These are phyloP conservation scores for Castor canadensis DNA, from an alignment of 2,113 vertebrate species.

Conservation along the genomic window DNA sequence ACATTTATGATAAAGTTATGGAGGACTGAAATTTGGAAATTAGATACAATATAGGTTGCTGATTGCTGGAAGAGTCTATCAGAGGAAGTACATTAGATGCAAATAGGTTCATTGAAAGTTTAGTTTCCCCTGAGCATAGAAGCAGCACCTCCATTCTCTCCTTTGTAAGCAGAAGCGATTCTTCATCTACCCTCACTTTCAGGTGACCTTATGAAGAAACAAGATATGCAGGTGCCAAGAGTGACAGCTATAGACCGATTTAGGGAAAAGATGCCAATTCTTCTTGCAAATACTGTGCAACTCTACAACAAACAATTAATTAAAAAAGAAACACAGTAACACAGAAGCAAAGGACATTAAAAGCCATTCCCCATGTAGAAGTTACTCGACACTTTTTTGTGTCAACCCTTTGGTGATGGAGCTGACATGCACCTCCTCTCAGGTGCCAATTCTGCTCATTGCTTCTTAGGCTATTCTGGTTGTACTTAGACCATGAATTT, in stretches of 20 bases:
- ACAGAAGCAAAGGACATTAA: not conserved
- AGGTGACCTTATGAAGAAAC: not conserved
- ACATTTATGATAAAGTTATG: not conserved
- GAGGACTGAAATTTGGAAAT: not conserved
- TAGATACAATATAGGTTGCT: not conserved
- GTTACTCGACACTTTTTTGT: not conserved
- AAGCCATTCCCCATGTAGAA: not conserved
- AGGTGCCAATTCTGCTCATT: not conserved
- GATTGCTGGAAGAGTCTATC: not conserved
- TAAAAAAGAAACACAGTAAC: not conserved
- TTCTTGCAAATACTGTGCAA: not conserved
- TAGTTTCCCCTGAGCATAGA: not conserved
- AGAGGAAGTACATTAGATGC: not conserved
- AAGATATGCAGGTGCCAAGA: not conserved
- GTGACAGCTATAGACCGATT: not conserved
- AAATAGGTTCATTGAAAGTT: not conserved
- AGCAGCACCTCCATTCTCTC: accelerated
- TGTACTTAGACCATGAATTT: not conserved
- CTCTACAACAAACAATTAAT: not conserved
- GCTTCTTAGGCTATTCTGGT: not conserved
- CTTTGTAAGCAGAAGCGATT: not conserved
- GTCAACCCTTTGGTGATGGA: not conserved
- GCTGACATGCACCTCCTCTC: not conserved
- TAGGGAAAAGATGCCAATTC: not conserved
- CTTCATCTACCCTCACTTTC: not conserved